Evolutionary conservation across 2,113 vertebrate species (phyloP).

Genomic region (Gnathonemus longibarbis): DNA sequence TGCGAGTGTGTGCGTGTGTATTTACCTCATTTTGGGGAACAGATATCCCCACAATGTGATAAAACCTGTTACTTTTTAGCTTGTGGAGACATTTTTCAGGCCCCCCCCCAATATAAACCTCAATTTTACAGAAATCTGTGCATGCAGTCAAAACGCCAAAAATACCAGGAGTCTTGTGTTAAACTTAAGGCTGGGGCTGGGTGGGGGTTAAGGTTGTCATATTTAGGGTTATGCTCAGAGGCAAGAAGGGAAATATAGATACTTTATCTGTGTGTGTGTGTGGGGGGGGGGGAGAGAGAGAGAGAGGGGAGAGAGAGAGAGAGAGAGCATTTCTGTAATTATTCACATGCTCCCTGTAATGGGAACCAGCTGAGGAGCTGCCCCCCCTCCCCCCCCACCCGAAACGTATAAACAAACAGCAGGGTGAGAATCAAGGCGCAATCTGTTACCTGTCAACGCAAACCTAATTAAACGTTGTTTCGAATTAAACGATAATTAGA

Average conservation of each 20-base stretch:
- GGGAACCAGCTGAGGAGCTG: slow-evolving; percentile 10
- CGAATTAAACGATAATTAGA: slow-evolving; percentile 17
- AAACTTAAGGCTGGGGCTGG: background rate
- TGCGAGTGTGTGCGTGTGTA: background rate
- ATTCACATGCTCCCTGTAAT: slow-evolving; percentile 1
- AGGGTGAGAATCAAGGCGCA: slow-evolving; percentile 13
- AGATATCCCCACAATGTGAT: background rate
- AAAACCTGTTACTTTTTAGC: background rate
- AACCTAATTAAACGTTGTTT: slow-evolving; percentile 24
- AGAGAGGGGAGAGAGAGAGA: too few species aligned
- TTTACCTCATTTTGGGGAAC: background rate
- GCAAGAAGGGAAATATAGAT: background rate
- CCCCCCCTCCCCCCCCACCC: background rate
- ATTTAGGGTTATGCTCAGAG: background rate
- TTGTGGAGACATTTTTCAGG: background rate
- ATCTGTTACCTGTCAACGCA: slow-evolving; percentile 18
- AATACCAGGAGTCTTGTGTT: background rate
- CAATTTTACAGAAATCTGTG: background rate
- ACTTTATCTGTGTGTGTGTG: background rate
- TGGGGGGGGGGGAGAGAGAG: too few species aligned
- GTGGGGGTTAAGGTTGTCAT: background rate
- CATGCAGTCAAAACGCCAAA: background rate
- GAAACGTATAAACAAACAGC: slow-evolving; percentile 16
- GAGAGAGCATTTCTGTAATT: background rate
- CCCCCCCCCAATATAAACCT: background rate